phyloP scores from a whole-genome alignment of 1,140 invertebrate genomes.

The Acyrthosiphon pisum region DNA sequence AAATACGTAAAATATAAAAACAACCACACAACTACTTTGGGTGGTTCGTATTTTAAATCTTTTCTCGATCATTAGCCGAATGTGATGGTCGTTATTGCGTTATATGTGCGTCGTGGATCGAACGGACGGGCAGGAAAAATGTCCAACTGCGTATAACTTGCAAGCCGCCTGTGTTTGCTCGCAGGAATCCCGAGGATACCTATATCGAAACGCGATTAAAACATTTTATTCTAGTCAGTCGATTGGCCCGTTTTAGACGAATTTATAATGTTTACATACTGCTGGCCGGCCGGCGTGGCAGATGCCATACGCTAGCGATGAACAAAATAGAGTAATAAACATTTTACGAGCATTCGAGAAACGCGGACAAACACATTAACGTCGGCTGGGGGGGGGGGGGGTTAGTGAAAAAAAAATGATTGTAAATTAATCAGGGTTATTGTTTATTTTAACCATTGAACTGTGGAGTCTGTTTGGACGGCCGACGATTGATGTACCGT shows the following conservation, averaged over 20 bases:
- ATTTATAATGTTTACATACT: background rate
- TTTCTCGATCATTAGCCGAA: background rate
- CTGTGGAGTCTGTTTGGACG: slow-evolving; percentile 12
- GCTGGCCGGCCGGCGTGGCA: background rate
- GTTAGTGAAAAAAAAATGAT: background rate
- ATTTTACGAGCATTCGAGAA: background rate
- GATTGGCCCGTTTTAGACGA: background rate
- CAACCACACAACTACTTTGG: background rate
- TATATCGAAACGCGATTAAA: background rate
- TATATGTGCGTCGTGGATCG: too few relatives aligned
- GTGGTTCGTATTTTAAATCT: background rate
- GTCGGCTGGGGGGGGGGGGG: background rate
- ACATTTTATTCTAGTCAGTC: background rate
- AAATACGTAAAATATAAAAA: background rate
- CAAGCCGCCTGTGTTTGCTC: background rate
- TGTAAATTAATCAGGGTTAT: slow-evolving; percentile 44
- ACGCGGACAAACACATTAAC: background rate
- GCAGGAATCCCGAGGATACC: background rate
- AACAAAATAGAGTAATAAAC: slow-evolving; percentile 14
- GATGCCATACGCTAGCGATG: background rate
- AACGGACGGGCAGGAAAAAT: background rate
- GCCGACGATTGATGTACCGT: slow-evolving; percentile 23
- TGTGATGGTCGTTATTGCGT: background rate
- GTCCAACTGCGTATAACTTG: background rate
- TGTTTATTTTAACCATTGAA: slow-evolving; percentile 21